Evolutionary conservation across 2,888 invertebrate species (phyloP), one percentile per base, ranked within the genome.

Genomic region (Bombylius major): DNA sequence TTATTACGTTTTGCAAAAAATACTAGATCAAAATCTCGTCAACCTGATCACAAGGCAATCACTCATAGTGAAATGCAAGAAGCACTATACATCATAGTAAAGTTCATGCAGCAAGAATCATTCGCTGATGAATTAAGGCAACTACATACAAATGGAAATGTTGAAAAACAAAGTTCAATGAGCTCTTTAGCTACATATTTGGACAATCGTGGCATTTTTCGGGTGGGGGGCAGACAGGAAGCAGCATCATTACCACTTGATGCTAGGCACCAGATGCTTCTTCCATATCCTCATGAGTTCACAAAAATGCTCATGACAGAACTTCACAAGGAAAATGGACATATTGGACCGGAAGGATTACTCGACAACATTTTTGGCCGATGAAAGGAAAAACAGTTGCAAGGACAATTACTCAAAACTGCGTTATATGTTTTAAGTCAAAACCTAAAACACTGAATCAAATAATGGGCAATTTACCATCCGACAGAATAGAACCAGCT

Each of bases 221-320:
- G 65, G 53, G 66, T 66, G 54, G 66, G 68, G 45, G 65, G 65
- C 46, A 56, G 67, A 13, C 51, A 64, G 6, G 33, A 59, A 36
- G 53, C 61, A 42, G 54, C 64, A 31, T 45, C 48, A 9, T 34
- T 64, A 13, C 32, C 59, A n/a, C n/a, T n/a, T n/a, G n/a, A n/a
- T n/a, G n/a, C n/a, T 47, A 63, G 59, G 44, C 63, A 64, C 58
- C 62, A 59, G 5, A 59, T 65, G 6, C 32, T 65, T 5, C 36
- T 67, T 11, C 64, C 65, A n/a, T 56, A 60, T n/a, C 50, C 54
- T 36, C 51, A 58, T 54, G 49, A 34, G 11, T 44, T 60, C 7
- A 53, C 47, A 9, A 58, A 57, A 52, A 42, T 59, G 36, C 53
- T 44, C 54, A 60, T 56, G 42, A 39, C 11, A 55, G 54, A 55